A percentile compares a stretch with the other conserved stretches of the same genome.
These are phyloP conservation scores for Scrobipalpa atriplicella DNA, from an alignment of 2,888 invertebrate species.

Conservation along the genomic window DNA sequence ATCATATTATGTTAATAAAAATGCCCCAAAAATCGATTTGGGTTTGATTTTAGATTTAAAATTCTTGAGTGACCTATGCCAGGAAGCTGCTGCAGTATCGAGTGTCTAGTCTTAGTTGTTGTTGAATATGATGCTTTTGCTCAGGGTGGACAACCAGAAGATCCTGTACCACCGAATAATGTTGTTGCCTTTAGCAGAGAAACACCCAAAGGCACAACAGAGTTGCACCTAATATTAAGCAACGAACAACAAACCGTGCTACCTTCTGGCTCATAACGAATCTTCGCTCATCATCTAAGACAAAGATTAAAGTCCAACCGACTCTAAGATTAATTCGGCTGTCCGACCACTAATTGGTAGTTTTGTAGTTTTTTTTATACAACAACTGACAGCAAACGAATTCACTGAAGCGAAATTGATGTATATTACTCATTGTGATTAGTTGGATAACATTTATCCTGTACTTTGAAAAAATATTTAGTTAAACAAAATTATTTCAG, in stretches of 20 bases:
- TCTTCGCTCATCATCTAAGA: conserved; percentile 29
- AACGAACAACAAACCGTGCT: not conserved
- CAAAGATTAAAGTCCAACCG: conserved; percentile 31
- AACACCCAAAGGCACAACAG: not conserved
- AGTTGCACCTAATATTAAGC: not conserved
- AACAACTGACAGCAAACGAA: conserved; percentile 33
- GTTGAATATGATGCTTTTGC: too few relatives aligned
- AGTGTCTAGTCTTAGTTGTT: too few relatives aligned
- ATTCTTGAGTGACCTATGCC: too few relatives aligned
- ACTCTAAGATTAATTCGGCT: conserved; percentile 35
- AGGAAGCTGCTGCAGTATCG: too few relatives aligned
- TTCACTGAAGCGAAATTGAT: conserved; percentile 39
- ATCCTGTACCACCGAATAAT: too few relatives aligned
- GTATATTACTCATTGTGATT: conserved; percentile 39
- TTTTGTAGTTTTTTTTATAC: conserved; percentile 27
- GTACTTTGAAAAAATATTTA: not conserved
- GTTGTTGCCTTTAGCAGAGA: too few relatives aligned
- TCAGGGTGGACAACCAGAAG: too few relatives aligned
- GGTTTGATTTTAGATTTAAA: too few relatives aligned
- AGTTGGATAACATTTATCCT: conserved; percentile 20
- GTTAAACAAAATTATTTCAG: too few relatives aligned
- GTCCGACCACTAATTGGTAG: conserved; percentile 34
- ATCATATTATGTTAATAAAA: too few relatives aligned
- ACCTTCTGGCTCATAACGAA: not conserved
- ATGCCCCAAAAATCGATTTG: too few relatives aligned